Evolutionary conservation across 2,113 vertebrate species (phyloP), one percentile per base, ranked within the genome.

Genomic region (Colaptes auratus): DNA sequence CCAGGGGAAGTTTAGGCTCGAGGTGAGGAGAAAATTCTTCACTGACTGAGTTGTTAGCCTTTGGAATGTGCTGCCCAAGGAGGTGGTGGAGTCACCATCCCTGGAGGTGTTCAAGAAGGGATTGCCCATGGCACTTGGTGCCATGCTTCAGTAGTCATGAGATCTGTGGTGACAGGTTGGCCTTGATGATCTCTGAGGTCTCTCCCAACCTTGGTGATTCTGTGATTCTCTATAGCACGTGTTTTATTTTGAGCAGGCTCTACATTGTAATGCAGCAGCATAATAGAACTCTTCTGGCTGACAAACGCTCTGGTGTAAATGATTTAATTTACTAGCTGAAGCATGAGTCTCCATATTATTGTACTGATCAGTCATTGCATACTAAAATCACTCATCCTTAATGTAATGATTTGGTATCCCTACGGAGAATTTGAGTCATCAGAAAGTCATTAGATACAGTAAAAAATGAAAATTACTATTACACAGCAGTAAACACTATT

Each of bases 381-480:
- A 98, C 97, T 98, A 98, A 98, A 98, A 98, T 98, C 98, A 97
- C 95, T 98, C 98, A 98, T 98, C 98, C 98, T 98, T 98, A 98
- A 98, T 98, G 97, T 96, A 98, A 98, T 98, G 98, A 98, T 98
- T 97, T 97, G 97, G 98, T 98, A 98, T 98, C 97, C 98, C 98
- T 98, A 98, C 97, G 98, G 98, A 98, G 98, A 98, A 97, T 98
- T 98, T 97, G 94, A 98, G 98, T 98, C 97, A 98, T 98, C 98
- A 98, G 98, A 98, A 98, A 98, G 98, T 97, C 98, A 98, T 98
- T 98, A 98, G 98, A 98, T 98, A 98, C 97, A 98, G 98, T 98
- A 98, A 98, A 98, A 98, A 98, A 98, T 98, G 98, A 98, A 98
- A 98, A 98, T 98, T 97, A 98, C 98, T 98, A 98, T 97, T 97